phyloP scores from a whole-genome alignment of 2,113 vertebrate genomes.

The Phaetusa simplex region DNA sequence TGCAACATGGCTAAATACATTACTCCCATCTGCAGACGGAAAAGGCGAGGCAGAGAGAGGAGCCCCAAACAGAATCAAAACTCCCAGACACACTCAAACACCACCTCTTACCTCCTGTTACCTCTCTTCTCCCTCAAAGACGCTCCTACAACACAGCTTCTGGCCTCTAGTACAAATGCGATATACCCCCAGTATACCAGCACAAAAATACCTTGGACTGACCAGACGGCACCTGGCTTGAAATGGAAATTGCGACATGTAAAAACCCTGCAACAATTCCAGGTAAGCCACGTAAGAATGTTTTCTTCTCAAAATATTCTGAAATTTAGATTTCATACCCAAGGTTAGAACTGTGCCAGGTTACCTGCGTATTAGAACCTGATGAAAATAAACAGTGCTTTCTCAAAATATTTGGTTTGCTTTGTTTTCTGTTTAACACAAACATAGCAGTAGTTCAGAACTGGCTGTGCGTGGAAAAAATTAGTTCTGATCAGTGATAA shows the following conservation, averaged over 20 bases:
- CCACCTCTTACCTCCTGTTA: neutral
- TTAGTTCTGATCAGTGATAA: neutral
- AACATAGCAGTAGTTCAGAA: neutral
- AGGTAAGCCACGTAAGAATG: accelerated
- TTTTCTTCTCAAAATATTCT: neutral
- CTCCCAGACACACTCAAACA: neutral
- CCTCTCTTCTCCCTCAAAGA: neutral
- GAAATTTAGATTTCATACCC: neutral
- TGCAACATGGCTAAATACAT: neutral
- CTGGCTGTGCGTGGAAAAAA: neutral
- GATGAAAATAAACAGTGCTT: neutral
- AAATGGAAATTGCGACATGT: neutral
- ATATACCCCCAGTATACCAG: neutral
- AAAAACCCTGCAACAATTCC: neutral
- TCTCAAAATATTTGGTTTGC: neutral
- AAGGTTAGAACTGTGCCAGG: neutral
- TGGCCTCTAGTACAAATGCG: too few relatives aligned
- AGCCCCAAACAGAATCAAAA: neutral
- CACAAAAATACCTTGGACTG: neutral
- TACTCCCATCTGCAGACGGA: neutral
- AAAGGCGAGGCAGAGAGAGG: neutral
- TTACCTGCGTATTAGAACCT: neutral
- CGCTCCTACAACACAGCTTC: neutral
- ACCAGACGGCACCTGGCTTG: neutral
- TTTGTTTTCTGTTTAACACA: neutral